Conservation (phyloP, 2,797 vertebrate species). For the Alosa sapidissima region DNA sequence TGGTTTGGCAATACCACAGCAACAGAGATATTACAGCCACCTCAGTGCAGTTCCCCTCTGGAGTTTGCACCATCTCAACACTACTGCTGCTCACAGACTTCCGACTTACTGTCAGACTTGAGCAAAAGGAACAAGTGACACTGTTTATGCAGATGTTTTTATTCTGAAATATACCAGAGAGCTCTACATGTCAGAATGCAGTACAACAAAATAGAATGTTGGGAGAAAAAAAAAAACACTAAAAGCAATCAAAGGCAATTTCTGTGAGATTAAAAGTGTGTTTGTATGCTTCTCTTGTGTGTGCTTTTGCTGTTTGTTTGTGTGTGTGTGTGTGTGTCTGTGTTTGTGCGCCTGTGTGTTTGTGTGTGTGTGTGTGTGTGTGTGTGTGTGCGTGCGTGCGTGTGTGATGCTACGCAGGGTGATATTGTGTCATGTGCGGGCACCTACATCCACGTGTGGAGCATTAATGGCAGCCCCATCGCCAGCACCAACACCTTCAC, state of each 20-base stretch:
- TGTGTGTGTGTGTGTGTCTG: neutral
- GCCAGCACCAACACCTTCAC: conserved; percentile 98
- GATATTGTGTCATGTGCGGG: conserved; percentile 95
- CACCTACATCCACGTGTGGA: conserved; percentile 96
- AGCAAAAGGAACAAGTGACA: neutral
- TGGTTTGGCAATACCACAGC: neutral
- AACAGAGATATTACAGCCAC: neutral
- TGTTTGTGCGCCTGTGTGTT: neutral
- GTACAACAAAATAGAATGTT: neutral
- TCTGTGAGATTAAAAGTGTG: neutral
- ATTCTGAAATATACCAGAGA: neutral
- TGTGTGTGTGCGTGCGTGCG: neutral
- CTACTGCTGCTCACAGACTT: neutral
- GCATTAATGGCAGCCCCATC: conserved; percentile 94
- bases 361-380: neutral
- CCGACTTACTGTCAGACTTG: neutral
- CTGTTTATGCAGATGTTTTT: neutral
- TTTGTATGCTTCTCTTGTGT: neutral
- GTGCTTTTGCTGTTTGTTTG: neutral
- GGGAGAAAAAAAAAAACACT: neutral
- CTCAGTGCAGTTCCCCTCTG: neutral
- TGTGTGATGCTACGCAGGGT: conserved; percentile 71
- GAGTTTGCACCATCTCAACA: neutral
- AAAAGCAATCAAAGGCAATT: neutral
- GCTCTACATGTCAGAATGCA: neutral